These are phyloP conservation scores for Planococcus citri DNA, from an alignment of 1,140 invertebrate species.

Conservation along the genomic window DNA sequence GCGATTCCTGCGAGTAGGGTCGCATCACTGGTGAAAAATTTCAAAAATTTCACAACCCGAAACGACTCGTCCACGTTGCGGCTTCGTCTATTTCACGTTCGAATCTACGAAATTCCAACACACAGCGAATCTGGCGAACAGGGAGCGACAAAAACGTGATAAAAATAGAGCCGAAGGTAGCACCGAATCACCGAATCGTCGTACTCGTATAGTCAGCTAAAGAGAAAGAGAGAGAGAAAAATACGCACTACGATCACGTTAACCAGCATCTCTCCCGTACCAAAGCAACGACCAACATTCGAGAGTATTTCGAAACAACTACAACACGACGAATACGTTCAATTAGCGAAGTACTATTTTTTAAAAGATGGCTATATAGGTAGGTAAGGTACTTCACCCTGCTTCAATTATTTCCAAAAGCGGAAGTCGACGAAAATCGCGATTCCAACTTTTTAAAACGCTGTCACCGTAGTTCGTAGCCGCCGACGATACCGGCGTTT, in stretches of 20 bases:
- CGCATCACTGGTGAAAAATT: background rate
- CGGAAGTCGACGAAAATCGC: background rate
- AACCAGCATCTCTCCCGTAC: too few species aligned
- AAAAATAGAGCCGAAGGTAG: conserved; percentile 1
- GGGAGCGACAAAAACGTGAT: conserved; percentile 1
- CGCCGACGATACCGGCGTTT: background rate
- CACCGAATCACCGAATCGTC: too few species aligned
- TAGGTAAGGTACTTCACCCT: background rate
- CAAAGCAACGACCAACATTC: too few species aligned
- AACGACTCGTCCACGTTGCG: background rate
- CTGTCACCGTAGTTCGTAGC: too few species aligned
- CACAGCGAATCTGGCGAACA: background rate
- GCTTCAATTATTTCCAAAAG: conserved; percentile 1
- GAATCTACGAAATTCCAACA: background rate
- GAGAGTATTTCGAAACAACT: background rate
- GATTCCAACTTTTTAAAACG: background rate
- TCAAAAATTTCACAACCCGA: background rate
- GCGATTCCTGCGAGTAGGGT: background rate
- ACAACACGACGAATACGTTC: background rate
- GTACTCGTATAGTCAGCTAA: too few species aligned
- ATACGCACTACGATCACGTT: too few species aligned
- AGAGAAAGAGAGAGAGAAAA: too few species aligned
- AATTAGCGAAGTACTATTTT: background rate
- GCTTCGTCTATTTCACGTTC: background rate
- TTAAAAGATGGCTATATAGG: too few species aligned